Conservation (phyloP, 1,140 invertebrate genomes). For the Apolygus lucorum region DNA sequence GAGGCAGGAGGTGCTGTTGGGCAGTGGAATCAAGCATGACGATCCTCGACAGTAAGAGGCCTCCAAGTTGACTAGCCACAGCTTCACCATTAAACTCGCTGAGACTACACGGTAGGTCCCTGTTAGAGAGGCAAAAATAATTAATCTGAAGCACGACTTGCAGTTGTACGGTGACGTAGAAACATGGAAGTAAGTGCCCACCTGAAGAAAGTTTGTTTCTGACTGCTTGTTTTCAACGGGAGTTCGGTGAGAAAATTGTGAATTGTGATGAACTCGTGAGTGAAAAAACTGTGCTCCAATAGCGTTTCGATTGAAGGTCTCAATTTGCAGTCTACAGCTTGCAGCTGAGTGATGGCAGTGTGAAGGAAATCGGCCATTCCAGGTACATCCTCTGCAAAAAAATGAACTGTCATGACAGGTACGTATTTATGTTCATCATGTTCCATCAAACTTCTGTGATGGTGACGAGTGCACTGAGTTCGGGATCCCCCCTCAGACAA, state of each 20-base stretch:
- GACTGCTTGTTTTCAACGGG: constrained; percentile 61
- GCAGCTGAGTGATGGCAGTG: constrained; percentile 54
- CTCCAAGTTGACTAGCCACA: constrained; percentile 65
- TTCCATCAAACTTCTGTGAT: too few species aligned
- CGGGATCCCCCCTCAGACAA: too few species aligned
- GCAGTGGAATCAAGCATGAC: constrained; percentile 71
- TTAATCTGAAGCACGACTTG: constrained; percentile 3
- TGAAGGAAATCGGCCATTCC: constrained; percentile 56
- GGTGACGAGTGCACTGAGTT: too few species aligned
- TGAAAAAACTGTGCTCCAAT: constrained; percentile 63
- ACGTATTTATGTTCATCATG: too few species aligned
- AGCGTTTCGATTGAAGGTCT: constrained; percentile 53
- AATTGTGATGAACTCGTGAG: constrained; percentile 72
- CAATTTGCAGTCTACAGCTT: constrained; percentile 47
- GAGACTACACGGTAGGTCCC: constrained; percentile 52
- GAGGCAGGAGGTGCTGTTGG: constrained; percentile 61
- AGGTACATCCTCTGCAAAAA: constrained; percentile 51
- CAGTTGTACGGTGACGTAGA: not conserved
- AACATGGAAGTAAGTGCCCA: constrained; percentile 35
- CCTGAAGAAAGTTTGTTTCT: constrained; percentile 69
- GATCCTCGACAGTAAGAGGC: constrained; percentile 66
- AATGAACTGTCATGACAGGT: too few species aligned
- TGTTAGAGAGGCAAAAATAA: constrained; percentile 34
- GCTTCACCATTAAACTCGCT: constrained; percentile 62
- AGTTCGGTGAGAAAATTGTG: constrained; percentile 71